Conservation (phyloP, 37 sponge, comb jelly and placozoan genomes). For the Haliclona indistincta region DNA sequence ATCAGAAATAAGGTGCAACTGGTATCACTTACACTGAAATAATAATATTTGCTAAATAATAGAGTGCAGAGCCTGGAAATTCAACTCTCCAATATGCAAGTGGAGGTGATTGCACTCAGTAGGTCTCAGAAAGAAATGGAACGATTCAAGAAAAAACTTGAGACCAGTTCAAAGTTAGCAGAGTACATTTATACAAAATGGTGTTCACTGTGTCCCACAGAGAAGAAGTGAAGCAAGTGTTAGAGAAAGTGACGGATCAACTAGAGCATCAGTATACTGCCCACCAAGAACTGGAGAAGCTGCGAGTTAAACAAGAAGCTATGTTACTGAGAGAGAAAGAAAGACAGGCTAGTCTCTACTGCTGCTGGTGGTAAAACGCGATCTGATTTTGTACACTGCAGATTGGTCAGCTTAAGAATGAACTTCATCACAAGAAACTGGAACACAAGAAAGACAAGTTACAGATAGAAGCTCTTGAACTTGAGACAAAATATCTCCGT, state of each 20-base stretch:
- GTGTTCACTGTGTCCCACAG: conserved; percentile 22
- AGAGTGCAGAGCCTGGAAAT: conserved; percentile 23
- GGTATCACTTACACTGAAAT: background rate
- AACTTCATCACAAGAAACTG: conserved; percentile 27
- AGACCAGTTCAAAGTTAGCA: conserved; percentile 20
- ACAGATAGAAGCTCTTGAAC: conserved; percentile 30
- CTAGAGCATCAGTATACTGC: conserved; percentile 69
- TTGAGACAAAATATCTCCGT: conserved; percentile 32
- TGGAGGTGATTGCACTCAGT: conserved; percentile 27
- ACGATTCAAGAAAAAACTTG: conserved; percentile 30
- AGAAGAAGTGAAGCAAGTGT: conserved; percentile 59
- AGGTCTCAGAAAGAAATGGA: conserved; percentile 34
- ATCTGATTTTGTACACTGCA: background rate
- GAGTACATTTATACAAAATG: background rate
- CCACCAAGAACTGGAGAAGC: conserved; percentile 63
- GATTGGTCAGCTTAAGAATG: conserved; percentile 51
- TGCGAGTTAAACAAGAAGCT: conserved; percentile 57
- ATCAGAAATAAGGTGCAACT: conserved; percentile 12
- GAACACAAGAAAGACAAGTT: conserved; percentile 33
- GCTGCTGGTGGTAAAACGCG: background rate
- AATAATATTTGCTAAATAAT: background rate
- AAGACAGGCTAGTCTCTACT: conserved; percentile 36
- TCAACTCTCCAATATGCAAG: conserved; percentile 36
- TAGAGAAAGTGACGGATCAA: conserved; percentile 64
- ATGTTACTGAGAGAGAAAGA: conserved; percentile 57